Conservation (phyloP, 1,140 invertebrate species). For the Oscheius sp. region DNA sequence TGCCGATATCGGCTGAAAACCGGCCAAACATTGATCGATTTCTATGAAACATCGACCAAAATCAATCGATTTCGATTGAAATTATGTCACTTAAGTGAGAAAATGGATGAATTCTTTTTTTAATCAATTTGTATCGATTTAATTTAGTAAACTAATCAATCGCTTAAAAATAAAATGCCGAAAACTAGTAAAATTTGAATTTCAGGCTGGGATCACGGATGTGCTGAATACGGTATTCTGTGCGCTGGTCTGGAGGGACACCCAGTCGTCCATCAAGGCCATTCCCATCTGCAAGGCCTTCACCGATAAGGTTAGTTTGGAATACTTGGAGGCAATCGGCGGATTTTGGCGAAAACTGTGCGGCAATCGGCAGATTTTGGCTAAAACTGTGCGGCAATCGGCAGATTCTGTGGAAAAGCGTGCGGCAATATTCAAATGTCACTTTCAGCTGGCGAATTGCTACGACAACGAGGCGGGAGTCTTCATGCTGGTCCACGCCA, state of each 20-base stretch:
- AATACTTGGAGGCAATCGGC: too few relatives aligned
- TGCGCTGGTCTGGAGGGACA: slow-evolving; percentile 44
- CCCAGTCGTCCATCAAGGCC: slow-evolving; percentile 41
- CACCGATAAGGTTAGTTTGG: slow-evolving; percentile 41
- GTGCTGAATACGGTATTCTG: slow-evolving; percentile 37
- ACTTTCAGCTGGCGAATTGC: slow-evolving; percentile 34
- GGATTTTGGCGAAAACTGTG: neutral
- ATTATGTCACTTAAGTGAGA: too few relatives aligned
- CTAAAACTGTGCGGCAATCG: neutral
- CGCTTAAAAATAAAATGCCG: too few relatives aligned
- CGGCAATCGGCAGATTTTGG: neutral
- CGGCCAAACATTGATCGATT: too few relatives aligned
- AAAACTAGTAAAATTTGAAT: neutral
- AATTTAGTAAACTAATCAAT: too few relatives aligned
- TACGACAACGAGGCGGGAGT: slow-evolving; percentile 47
- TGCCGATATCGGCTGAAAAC: too few relatives aligned
- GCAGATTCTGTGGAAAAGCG: neutral
- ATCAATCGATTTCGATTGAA: too few relatives aligned
- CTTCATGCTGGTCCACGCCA: slow-evolving; percentile 32
- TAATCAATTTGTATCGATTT: too few relatives aligned
- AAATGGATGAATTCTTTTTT: too few relatives aligned
- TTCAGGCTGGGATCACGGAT: slow-evolving; percentile 29
- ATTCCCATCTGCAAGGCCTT: slow-evolving; percentile 45
- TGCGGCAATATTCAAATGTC: neutral
- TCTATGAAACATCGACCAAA: too few relatives aligned